phyloP scores from a whole-genome alignment of 2,888 invertebrate genomes.

The Scaptodrosophila latifasciaeformis region DNA sequence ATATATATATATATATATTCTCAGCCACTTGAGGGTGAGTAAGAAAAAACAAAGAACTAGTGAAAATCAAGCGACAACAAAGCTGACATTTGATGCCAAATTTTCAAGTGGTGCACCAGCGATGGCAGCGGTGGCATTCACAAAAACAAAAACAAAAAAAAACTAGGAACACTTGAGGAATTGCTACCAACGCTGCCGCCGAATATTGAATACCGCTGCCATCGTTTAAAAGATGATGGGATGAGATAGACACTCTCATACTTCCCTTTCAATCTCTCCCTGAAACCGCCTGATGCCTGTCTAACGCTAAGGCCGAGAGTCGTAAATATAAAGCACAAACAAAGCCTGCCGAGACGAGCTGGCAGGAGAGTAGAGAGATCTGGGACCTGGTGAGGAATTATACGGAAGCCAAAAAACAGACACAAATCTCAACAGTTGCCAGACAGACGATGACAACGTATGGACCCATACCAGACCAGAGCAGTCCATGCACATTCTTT shows the following conservation, averaged over 20 bases:
- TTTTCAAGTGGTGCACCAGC: conserved; percentile 59
- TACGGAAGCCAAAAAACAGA: conserved; percentile 6
- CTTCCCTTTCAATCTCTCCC: too few relatives aligned
- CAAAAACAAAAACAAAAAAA: too few relatives aligned
- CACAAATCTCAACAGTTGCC: conserved; percentile 47
- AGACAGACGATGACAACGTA: conserved; percentile 50
- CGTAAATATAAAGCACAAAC: conserved; percentile 67
- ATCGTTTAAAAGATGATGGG: conserved; percentile 62
- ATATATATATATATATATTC: conserved; percentile 32
- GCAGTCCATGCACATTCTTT: conserved; percentile 4
- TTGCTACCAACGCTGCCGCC: conserved; percentile 65
- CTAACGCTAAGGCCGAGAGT: conserved; percentile 28
- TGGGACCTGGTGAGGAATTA: conserved; percentile 12
- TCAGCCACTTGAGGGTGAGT: conserved; percentile 40
- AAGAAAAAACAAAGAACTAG: conserved; percentile 41
- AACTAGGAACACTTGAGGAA: conserved; percentile 65
- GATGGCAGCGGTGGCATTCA: neutral
- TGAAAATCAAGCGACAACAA: conserved; percentile 60
- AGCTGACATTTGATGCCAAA: conserved; percentile 70
- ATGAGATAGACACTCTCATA: conserved; percentile 50
- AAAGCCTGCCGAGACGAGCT: conserved; percentile 31
- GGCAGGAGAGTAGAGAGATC: conserved; percentile 17
- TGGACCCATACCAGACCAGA: conserved; percentile 17
- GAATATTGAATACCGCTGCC: too few relatives aligned
- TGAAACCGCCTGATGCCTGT: neutral